Evolutionary conservation across 2,113 vertebrate genomes (phyloP).

Genomic region (Carassius gibelio): DNA sequence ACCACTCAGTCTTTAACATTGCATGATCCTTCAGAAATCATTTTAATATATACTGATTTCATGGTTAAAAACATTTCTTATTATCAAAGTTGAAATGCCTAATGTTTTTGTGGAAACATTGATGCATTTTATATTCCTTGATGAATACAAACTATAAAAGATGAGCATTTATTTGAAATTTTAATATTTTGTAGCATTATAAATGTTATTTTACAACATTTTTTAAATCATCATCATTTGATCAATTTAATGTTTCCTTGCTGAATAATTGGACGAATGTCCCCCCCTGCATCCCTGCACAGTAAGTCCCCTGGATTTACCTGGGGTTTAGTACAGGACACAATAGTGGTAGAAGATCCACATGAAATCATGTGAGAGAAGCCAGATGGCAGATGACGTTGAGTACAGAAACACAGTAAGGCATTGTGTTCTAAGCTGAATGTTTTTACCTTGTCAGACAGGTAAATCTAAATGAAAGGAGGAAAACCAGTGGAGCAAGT

Average conservation of each 20-base stretch:
- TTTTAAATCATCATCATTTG: neutral
- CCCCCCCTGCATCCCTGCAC: neutral
- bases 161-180: neutral
- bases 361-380: neutral
- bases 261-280: neutral
- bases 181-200: neutral
- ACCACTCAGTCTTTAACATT: neutral
- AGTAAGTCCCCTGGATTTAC: neutral
- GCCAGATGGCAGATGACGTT: constrained; percentile 11
- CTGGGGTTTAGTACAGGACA: neutral
- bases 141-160: neutral
- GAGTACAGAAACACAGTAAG: constrained; percentile 24
- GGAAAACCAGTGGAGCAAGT: constrained; percentile 64
- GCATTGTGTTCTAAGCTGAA: constrained; percentile 3
- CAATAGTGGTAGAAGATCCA: neutral
- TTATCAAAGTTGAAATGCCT: neutral
- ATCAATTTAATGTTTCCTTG: neutral
- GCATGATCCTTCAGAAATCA: neutral
- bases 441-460: constrained; percentile 60
- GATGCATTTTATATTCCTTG: neutral
- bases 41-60: neutral
- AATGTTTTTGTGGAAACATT: neutral
- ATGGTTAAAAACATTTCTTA: neutral
- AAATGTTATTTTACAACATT: neutral
- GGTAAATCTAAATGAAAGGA: constrained; percentile 54